Evolutionary conservation across 1,140 invertebrate species (phyloP).

Genomic region (Aleiodes sp.): DNA sequence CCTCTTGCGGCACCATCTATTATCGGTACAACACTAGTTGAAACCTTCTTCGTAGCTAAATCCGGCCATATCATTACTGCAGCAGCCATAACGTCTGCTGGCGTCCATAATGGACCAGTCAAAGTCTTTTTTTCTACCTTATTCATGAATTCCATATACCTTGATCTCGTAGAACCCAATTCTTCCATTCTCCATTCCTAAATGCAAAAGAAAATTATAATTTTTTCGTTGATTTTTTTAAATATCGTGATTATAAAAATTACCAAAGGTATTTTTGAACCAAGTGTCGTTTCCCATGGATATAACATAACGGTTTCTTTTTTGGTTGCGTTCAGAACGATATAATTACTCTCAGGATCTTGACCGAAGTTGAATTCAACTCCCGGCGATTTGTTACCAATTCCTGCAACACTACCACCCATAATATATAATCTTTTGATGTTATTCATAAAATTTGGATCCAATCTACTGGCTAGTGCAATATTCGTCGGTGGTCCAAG

Average conservation of each 20-base stretch:
- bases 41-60: constrained; percentile 30
- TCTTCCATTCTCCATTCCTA: constrained; percentile 62
- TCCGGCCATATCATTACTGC: constrained; percentile 50
- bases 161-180: constrained; percentile 53
- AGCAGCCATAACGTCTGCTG: constrained; percentile 51
- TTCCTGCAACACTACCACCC: constrained; percentile 69
- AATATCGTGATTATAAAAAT: background rate
- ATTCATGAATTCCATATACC: constrained; percentile 59
- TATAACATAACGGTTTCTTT: constrained; percentile 52
- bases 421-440: constrained; percentile 69
- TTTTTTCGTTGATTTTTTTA: too few species aligned
- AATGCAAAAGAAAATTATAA: too few species aligned
- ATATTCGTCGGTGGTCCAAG: constrained; percentile 74
- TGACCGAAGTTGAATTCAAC: constrained; percentile 75
- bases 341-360: constrained; percentile 73
- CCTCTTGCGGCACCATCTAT: constrained; percentile 40
- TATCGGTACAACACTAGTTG: constrained; percentile 43
- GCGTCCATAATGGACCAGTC: constrained; percentile 38
- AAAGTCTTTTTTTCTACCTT: constrained; percentile 52
- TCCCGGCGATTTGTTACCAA: constrained; percentile 66
- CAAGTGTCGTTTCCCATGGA: constrained; percentile 44
- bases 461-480: constrained; percentile 68
- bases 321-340: constrained; percentile 64
- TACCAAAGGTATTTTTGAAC: constrained; percentile 18
- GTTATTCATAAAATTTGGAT: constrained; percentile 66